A percentile compares a stretch with the other conserved stretches of the same genome.
These are phyloP conservation scores for Collichthys lucidus DNA, from an alignment of 2,113 vertebrate species.

Conservation along the genomic window DNA sequence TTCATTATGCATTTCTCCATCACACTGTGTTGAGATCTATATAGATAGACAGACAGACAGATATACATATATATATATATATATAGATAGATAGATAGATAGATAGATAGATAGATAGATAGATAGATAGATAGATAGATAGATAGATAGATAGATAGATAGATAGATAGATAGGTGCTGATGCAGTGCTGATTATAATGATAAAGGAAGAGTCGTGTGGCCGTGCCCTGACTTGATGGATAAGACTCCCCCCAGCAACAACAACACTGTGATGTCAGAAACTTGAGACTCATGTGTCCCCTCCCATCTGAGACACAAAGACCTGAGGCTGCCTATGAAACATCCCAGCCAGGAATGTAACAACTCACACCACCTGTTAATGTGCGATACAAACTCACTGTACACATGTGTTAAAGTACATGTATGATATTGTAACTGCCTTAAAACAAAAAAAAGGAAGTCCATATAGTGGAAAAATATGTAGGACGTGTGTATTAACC, in stretches of 20 bases:
- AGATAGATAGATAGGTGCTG: not conserved
- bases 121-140: not conserved
- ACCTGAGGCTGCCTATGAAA: slow-evolving; percentile 31
- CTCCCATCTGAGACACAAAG: slow-evolving; percentile 33
- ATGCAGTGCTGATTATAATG: slow-evolving; percentile 31
- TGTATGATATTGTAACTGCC: not conserved
- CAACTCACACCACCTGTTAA: slow-evolving; percentile 45
- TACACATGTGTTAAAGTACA: not conserved
- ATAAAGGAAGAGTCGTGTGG: slow-evolving; percentile 28
- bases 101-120: not conserved
- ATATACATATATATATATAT: not conserved
- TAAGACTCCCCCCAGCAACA: slow-evolving; percentile 41
- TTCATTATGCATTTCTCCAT: not conserved
- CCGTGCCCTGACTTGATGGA: slow-evolving; percentile 1
- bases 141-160: slow-evolving; percentile 1
- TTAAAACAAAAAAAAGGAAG: not conserved
- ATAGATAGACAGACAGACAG: not conserved
- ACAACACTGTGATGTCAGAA: slow-evolving; percentile 48
- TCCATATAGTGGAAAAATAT: not conserved
- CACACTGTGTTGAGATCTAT: not conserved
- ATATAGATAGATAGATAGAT: not conserved
- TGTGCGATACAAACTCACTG: not conserved
- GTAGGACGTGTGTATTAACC: not conserved
- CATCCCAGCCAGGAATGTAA: slow-evolving; percentile 28
- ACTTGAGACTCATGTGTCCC: slow-evolving; percentile 3